These are phyloP conservation scores for Brienomyrus longianalis DNA, from an alignment of 2,113 vertebrate species.

Conservation along the genomic window DNA sequence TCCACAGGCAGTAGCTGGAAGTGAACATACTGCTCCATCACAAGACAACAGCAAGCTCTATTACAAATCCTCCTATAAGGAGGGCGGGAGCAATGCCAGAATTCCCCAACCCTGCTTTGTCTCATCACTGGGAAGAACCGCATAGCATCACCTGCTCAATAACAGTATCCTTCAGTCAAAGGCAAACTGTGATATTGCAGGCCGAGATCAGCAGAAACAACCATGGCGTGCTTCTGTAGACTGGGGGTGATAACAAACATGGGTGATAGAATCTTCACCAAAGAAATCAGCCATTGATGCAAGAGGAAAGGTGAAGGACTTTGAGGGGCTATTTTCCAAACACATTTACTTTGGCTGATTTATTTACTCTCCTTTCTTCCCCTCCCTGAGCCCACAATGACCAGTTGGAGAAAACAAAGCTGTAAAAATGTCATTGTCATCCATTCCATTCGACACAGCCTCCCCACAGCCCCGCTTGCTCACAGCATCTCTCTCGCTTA, in stretches of 20 bases:
- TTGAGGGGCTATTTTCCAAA: background rate
- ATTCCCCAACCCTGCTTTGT: background rate
- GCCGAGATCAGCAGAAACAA: background rate
- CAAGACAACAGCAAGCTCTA: background rate
- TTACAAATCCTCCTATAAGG: background rate
- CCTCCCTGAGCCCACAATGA: conserved; percentile 25
- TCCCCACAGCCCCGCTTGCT: conserved; percentile 53
- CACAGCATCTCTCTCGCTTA: conserved; percentile 34
- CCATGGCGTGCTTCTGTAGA: background rate
- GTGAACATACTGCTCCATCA: background rate
- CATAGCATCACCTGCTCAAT: background rate
- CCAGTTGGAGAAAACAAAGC: conserved; percentile 31
- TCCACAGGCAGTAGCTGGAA: conserved; percentile 34
- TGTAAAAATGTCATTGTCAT: conserved; percentile 78
- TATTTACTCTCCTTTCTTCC: background rate
- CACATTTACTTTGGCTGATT: background rate
- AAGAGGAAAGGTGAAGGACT: background rate
- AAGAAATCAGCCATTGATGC: background rate
- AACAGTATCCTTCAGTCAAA: background rate
- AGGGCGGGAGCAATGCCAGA: background rate
- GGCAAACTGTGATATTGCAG: background rate
- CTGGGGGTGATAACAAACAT: background rate
- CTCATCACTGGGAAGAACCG: background rate
- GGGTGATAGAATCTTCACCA: background rate
- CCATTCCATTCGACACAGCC: conserved; percentile 58